Evolutionary conservation across 2,113 vertebrate species (phyloP).

Genomic region (Erinaceus europaeus): DNA sequence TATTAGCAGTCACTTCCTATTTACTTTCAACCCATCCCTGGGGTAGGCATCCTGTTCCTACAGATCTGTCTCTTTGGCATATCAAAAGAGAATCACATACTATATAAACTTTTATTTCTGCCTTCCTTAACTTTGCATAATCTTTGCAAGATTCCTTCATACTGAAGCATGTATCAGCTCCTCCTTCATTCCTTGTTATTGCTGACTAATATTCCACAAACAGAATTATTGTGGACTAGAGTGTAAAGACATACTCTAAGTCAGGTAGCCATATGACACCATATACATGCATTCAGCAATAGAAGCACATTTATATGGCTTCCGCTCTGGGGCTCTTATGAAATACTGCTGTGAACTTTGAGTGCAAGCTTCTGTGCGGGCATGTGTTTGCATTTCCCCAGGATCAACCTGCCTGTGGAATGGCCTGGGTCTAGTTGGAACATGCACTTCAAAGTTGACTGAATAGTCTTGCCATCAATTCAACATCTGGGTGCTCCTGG

Average conservation of each 20-base stretch:
- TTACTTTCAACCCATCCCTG: background rate
- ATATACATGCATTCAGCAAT: background rate
- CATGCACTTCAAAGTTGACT: too few relatives aligned
- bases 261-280: fast-evolving
- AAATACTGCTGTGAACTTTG: fast-evolving
- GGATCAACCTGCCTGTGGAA: background rate
- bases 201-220: background rate
- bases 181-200: background rate
- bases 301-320: background rate
- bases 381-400: background rate
- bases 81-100: background rate
- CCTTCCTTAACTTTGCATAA: background rate
- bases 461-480: conserved; percentile 67
- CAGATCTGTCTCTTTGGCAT: background rate
- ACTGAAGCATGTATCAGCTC: background rate
- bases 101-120: background rate
- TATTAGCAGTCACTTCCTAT: background rate
- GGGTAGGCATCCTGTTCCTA: background rate
- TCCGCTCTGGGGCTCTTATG: background rate
- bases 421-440: background rate
- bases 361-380: background rate
- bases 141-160: background rate
- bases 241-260: background rate
- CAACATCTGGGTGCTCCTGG: conserved; percentile 84
- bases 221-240: background rate